Percentiles rank a stretch among this genome's conserved stretches.
These are phyloP conservation scores for Chinchilla lanigera DNA, from an alignment of 2,113 vertebrate species.

Conservation along the genomic window DNA sequence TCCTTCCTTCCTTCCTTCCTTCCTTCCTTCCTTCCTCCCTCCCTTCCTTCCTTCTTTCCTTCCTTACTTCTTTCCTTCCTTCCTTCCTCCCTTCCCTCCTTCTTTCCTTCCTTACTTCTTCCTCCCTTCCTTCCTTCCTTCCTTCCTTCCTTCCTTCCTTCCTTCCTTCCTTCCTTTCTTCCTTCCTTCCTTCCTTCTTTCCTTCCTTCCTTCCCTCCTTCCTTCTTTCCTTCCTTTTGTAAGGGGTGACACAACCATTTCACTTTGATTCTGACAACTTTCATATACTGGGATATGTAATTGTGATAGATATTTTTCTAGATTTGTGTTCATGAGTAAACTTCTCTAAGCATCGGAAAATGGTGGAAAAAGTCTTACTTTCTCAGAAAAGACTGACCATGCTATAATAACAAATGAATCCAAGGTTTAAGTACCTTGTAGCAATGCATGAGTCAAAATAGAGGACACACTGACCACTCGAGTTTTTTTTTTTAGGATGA, in stretches of 20 bases:
- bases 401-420: background rate
- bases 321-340: background rate
- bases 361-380: background rate
- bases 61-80: background rate
- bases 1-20: background rate
- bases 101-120: background rate
- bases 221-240: background rate
- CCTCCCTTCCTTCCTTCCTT: background rate
- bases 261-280: background rate
- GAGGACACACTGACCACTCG: rapidly evolving
- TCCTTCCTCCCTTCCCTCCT: background rate
- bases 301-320: background rate
- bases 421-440: background rate
- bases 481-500: background rate
- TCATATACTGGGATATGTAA: background rate
- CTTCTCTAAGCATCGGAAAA: background rate
- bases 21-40: background rate
- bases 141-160: background rate
- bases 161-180: background rate
- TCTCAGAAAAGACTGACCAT: background rate
- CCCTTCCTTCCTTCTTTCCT: background rate
- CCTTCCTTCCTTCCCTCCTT: background rate
- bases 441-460: no score
- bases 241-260: background rate
- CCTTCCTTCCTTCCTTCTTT: background rate